Evolutionary conservation across 53 echinoderm and acorn worm species (phyloP), one percentile per base, ranked within the genome.

Genomic region (Astropecten irregularis): DNA sequence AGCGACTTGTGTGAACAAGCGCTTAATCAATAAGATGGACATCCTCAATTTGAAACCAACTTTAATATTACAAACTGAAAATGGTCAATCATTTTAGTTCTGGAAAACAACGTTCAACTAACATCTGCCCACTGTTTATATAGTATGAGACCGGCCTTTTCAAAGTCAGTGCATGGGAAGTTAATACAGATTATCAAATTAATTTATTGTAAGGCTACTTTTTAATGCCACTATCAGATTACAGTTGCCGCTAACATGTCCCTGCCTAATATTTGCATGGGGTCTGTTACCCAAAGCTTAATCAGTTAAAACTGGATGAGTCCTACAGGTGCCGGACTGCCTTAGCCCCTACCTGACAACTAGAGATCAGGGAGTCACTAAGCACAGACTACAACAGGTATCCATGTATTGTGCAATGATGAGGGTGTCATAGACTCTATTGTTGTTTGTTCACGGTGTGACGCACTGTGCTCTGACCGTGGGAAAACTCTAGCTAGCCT

Each of bases 381-480:
- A 79, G 62, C 61, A 33, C 71, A 49, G 1, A 16, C 50, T 3
- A 1, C 51, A 79, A 62, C 60, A 47, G 61, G 32, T 62, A 60
- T 46, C 61, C 79, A 48, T 46, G 60, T 62, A 79, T 62, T 62
- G 79, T 79, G 62, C 38, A 79, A 62, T 11, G 61, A 11, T 6
- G 42, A 11, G 42, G 42, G 79, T 77, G 77, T 77, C 77, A 77
- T 60, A 60, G 60, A 42, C 59, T 57, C 57, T 62, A 49, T 79
- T 79, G 79, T 79, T 79, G 79, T 61, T 79, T 79, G 79, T 48
- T 79, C 62, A 63, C 46, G 30, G 48, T 46, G 79, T 47, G 79
- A 44, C 79, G 9, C 33, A 46, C 62, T 57, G 56, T 9, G 62
- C 14, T 46, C 61, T 30, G 79, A 79, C 79, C 79, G 63, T 79